Conservation (phyloP, 2,888 invertebrate genomes). For the Himalopsyche tibetana region DNA sequence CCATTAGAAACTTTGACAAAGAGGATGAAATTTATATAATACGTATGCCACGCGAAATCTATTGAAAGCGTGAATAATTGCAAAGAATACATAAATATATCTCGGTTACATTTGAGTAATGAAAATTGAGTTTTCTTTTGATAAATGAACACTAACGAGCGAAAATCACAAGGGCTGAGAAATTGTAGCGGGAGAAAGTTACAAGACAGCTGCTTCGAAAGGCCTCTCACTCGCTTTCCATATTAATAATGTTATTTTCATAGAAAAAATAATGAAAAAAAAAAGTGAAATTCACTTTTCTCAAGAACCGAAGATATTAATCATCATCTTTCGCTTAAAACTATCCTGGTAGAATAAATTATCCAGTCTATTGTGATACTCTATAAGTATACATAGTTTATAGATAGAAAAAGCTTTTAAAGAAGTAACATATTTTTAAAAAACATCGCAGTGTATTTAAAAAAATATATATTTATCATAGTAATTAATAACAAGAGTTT, state of each 20-base stretch:
- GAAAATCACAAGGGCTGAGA: slow-evolving; percentile 33
- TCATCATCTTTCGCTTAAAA: slow-evolving; percentile 9
- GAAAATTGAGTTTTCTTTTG: slow-evolving; percentile 42
- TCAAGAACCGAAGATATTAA: slow-evolving; percentile 1
- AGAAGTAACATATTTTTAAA: no score
- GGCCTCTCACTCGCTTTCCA: background rate
- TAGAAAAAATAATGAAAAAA: slow-evolving; percentile 28
- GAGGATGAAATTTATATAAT: background rate
- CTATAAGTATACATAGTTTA: no score
- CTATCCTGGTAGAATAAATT: background rate
- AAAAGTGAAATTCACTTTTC: background rate
- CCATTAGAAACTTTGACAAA: background rate
- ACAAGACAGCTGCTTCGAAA: slow-evolving; percentile 23
- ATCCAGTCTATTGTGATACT: no score
- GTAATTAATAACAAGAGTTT: no score
- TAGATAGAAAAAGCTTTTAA: no score
- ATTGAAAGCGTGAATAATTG: slow-evolving; percentile 20
- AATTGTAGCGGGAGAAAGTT: background rate
- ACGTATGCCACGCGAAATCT: slow-evolving; percentile 10
- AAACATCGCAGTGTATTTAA: no score
- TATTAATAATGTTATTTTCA: slow-evolving; percentile 32
- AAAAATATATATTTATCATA: no score
- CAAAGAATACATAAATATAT: background rate
- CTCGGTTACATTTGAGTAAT: slow-evolving; percentile 19
- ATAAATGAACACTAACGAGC: slow-evolving; percentile 43